These are phyloP conservation scores for Butorides virescens DNA, from an alignment of 2,113 vertebrate species.

Conservation along the genomic window DNA sequence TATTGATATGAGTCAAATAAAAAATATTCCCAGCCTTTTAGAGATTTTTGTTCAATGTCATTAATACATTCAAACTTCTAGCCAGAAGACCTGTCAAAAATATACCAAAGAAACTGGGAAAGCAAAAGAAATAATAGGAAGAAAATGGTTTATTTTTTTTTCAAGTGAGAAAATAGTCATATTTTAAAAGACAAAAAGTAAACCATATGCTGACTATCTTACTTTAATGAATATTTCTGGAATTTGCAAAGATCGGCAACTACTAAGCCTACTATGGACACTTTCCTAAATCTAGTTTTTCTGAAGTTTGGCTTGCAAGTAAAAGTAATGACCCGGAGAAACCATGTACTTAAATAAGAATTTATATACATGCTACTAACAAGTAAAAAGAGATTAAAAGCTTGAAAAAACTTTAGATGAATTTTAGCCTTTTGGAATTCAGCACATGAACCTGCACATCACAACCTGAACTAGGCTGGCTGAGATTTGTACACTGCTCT, in stretches of 20 bases:
- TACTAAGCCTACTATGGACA: neutral
- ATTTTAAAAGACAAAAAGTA: neutral
- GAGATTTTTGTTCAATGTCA: neutral
- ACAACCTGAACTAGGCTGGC: neutral
- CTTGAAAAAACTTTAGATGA: neutral
- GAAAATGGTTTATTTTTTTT: neutral
- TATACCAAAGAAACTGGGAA: neutral
- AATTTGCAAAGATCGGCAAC: neutral
- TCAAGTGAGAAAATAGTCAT: neutral
- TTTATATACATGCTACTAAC: neutral
- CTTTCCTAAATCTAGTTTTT: neutral
- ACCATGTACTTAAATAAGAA: neutral
- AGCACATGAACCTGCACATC: neutral
- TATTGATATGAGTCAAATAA: neutral
- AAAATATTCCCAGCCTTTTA: neutral
- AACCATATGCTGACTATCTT: neutral
- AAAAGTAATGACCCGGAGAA: neutral
- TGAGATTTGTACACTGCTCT: neutral
- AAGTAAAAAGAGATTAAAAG: neutral
- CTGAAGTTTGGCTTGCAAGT: neutral
- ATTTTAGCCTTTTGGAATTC: neutral
- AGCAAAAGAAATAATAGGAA: neutral
- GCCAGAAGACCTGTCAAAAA: neutral
- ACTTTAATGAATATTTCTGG: neutral
- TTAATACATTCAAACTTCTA: neutral